These are phyloP conservation scores for Mobula birostris DNA, from an alignment of 2,113 vertebrate genomes.

Conservation along the genomic window DNA sequence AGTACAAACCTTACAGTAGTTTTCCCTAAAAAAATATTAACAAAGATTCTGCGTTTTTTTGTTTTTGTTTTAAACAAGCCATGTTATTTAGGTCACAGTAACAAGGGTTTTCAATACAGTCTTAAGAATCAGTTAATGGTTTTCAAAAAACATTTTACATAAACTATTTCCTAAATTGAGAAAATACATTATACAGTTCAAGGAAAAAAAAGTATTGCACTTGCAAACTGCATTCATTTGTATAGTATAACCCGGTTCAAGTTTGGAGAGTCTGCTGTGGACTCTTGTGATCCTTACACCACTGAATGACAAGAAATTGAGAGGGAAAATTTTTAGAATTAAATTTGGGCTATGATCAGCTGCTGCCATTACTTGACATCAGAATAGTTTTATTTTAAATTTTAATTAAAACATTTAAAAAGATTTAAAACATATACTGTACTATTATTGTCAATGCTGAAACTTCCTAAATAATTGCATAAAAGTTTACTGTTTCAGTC, in stretches of 20 bases:
- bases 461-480: conserved; percentile 56
- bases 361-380: conserved; percentile 19
- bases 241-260: conserved; percentile 48
- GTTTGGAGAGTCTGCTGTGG: conserved; percentile 40
- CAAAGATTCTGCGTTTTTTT: conserved; percentile 85
- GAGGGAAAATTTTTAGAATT: conserved; percentile 21
- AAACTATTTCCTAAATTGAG: conserved; percentile 47
- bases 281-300: conserved; percentile 25
- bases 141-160: conserved; percentile 40
- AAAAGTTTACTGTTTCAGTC: conserved; percentile 50
- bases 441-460: conserved; percentile 54
- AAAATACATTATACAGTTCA: conserved; percentile 55
- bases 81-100: conserved; percentile 37
- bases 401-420: conserved; percentile 45
- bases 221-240: conserved; percentile 56
- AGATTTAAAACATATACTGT: conserved; percentile 28
- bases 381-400: conserved; percentile 42
- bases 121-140: conserved; percentile 45
- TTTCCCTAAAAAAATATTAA: conserved; percentile 75
- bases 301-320: conserved; percentile 28
- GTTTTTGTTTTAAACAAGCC: conserved; percentile 37
- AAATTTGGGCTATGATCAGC: conserved; percentile 25
- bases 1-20: conserved; percentile 82
- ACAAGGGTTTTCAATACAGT: conserved; percentile 33
- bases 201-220: conserved; percentile 70